Evolutionary conservation across 1,140 invertebrate genomes (phyloP).

Genomic region (Magallana gigas): DNA sequence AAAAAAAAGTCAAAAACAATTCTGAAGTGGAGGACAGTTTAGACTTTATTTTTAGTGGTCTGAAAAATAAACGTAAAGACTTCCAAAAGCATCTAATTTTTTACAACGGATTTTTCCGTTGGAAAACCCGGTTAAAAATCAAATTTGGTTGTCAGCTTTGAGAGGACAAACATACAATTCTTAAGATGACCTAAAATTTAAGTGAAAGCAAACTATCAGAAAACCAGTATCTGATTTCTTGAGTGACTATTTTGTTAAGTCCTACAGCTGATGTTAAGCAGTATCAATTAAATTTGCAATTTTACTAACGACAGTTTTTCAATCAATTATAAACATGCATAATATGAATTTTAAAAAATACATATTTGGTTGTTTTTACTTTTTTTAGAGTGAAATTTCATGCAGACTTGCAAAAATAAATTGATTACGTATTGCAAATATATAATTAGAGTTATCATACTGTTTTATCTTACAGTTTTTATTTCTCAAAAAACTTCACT

Average conservation of each 20-base stretch:
- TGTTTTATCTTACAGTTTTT: not conserved
- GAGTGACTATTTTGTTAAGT: not conserved
- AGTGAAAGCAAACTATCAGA: not conserved
- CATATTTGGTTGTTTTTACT: not conserved
- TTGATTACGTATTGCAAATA: not conserved
- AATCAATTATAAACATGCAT: not conserved
- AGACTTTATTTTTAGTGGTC: not conserved
- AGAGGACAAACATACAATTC: not conserved
- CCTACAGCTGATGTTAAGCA: not conserved
- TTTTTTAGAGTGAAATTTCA: not conserved
- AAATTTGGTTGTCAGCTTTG: not conserved
- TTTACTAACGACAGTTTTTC: not conserved
- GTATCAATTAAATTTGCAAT: not conserved
- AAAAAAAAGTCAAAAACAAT: too few relatives aligned
- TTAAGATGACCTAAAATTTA: not conserved
- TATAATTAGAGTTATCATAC: not conserved
- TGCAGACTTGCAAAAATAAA: not conserved
- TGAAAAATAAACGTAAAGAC: constrained; percentile 13
- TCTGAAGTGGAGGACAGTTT: not conserved
- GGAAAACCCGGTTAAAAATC: not conserved
- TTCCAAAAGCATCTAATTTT: constrained; percentile 40
- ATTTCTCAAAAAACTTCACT: not conserved
- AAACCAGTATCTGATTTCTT: not conserved
- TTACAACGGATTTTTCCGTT: not conserved
- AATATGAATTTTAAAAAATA: not conserved